A percentile compares a stretch with the other conserved stretches of the same genome.
Evolutionary conservation across 2,797 vertebrate species (phyloP).

Genomic region (Enoplosus armatus): DNA sequence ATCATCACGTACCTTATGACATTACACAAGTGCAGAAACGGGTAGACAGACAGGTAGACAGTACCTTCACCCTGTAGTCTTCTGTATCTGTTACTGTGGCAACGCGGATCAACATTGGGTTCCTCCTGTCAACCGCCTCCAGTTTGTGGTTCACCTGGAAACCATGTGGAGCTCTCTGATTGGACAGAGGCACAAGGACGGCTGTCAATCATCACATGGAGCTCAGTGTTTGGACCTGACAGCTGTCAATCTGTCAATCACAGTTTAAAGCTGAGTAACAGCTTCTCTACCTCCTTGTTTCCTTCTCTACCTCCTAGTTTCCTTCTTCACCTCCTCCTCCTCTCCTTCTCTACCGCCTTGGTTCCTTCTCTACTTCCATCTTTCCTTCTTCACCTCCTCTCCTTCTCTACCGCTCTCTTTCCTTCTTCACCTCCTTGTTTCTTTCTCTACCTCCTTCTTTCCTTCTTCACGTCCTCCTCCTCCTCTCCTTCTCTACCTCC

Average conservation of each 20-base stretch:
- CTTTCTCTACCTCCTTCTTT: no score
- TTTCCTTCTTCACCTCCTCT: neutral
- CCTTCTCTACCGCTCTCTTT: neutral
- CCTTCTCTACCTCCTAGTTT: neutral
- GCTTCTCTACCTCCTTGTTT: neutral
- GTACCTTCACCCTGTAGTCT: conserved; percentile 84
- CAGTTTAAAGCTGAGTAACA: neutral
- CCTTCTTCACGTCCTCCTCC: neutral
- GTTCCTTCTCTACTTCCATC: neutral
- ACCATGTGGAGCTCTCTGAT: conserved; percentile 82
- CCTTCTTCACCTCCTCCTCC: neutral
- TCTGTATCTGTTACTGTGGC: conserved; percentile 80
- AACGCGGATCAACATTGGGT: conserved; percentile 84
- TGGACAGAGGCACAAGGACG: conserved; percentile 39
- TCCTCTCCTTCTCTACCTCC: neutral
- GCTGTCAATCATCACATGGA: conserved; percentile 21
- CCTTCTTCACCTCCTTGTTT: fast-evolving
- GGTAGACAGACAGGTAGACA: neutral
- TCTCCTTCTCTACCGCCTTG: neutral
- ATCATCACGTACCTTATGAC: neutral
- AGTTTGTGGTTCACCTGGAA: conserved; percentile 83
- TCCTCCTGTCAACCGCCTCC: conserved; percentile 84
- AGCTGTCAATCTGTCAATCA: conserved; percentile 12
- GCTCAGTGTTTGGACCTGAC: conserved; percentile 9
- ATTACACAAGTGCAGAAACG: neutral